phyloP scores from a whole-genome alignment of 1,140 invertebrate species.

The Aphidius gifuensis region DNA sequence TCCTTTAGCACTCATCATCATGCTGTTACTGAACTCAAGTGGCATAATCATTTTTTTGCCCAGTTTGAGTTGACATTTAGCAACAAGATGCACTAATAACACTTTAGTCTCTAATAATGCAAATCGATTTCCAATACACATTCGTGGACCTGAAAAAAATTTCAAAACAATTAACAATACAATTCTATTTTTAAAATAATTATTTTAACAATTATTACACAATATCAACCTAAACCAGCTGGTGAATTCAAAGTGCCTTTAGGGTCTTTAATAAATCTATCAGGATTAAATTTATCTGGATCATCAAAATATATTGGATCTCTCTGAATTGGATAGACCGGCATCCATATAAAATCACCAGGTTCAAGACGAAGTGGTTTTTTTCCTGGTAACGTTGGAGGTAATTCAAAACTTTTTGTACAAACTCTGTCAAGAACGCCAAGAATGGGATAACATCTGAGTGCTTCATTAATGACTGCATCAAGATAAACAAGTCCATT shows the following conservation, averaged over 20 bases:
- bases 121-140: conserved; percentile 35
- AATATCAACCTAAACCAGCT: not conserved
- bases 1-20: conserved; percentile 31
- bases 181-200: too few species aligned
- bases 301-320: conserved; percentile 58
- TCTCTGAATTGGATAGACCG: conserved; percentile 49
- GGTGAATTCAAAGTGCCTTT: conserved; percentile 31
- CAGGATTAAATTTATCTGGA: conserved; percentile 57
- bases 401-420: conserved; percentile 47
- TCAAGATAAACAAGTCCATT: conserved; percentile 52
- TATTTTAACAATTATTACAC: not conserved
- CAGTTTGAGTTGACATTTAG: conserved; percentile 28
- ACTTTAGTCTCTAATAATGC: conserved; percentile 33
- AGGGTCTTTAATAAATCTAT: conserved; percentile 57
- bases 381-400: conserved; percentile 9
- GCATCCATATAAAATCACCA: conserved; percentile 33
- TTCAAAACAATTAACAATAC: too few species aligned
- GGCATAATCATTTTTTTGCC: conserved; percentile 36
- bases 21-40: conserved; percentile 29
- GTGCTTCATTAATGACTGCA: conserved; percentile 54
- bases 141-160: conserved; percentile 35
- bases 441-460: conserved; percentile 58
- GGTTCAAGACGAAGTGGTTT: conserved; percentile 9
- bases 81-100: conserved; percentile 23
- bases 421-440: conserved; percentile 51